Percentiles rank a stretch among this genome's conserved stretches.
Conservation (phyloP, 2,888 invertebrate species). For the Pyrochroa serraticornis region DNA sequence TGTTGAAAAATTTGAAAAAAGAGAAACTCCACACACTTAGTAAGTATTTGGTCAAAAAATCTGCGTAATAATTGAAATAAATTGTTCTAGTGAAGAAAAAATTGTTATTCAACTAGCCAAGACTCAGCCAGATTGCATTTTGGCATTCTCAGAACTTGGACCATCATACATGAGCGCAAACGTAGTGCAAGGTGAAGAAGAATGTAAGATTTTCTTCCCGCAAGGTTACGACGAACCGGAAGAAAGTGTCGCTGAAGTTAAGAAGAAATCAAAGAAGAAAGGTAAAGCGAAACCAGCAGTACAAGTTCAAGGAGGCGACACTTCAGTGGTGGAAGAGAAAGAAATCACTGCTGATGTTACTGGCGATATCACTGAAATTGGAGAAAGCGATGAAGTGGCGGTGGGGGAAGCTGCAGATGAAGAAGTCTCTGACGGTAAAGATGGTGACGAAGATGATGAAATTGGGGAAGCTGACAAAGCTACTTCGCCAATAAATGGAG, state of each 20-base stretch:
- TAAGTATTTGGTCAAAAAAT: slow-evolving; percentile 43
- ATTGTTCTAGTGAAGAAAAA: slow-evolving; percentile 66
- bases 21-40: slow-evolving; percentile 63
- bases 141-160: slow-evolving; percentile 67
- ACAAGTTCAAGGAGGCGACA: slow-evolving; percentile 24
- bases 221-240: slow-evolving; percentile 65
- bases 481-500: slow-evolving; percentile 61
- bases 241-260: slow-evolving; percentile 56
- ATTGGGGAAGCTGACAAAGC: slow-evolving; percentile 58
- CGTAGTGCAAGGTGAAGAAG: slow-evolving; percentile 66
- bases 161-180: slow-evolving; percentile 74
- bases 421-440: slow-evolving; percentile 39
- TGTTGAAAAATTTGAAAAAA: slow-evolving; percentile 65
- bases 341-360: slow-evolving; percentile 28
- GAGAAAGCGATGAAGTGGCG: slow-evolving; percentile 21
- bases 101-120: slow-evolving; percentile 72
- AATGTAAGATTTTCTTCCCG: slow-evolving; percentile 73
- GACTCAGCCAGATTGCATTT: slow-evolving; percentile 67
- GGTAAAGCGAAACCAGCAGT: slow-evolving; percentile 30
- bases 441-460: slow-evolving; percentile 38
- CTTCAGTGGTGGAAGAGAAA: slow-evolving; percentile 29
- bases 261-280: slow-evolving; percentile 63
- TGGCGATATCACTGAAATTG: slow-evolving; percentile 28
- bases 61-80: neutral
- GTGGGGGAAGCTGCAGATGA: slow-evolving; percentile 49